phyloP scores from a whole-genome alignment of 1,140 invertebrate species.

The Zaprionus ghesquierei region DNA sequence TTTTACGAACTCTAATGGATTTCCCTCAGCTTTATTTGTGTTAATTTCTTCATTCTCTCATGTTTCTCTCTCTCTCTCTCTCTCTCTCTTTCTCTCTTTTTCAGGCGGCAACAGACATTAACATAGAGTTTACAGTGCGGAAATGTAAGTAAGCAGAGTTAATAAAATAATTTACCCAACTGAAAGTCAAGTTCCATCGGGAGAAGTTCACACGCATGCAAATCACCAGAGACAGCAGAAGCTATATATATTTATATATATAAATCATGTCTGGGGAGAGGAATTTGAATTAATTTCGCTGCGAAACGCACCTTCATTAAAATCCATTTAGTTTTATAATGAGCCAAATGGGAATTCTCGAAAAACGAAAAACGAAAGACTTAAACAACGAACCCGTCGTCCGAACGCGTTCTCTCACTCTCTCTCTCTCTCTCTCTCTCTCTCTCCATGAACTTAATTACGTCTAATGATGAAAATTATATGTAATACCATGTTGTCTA shows the following conservation, averaged over 20 bases:
- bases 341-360: conserved; percentile 17
- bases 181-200: background rate
- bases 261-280: background rate
- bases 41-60: conserved; percentile 36
- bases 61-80: background rate
- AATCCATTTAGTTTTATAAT: conserved; percentile 31
- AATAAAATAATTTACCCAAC: conserved; percentile 55
- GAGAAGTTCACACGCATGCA: conserved; percentile 41
- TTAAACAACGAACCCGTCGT: conserved; percentile 51
- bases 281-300: conserved; percentile 31
- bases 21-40: background rate
- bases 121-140: conserved; percentile 25
- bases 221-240: background rate
- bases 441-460: conserved; percentile 44
- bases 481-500: conserved; percentile 16
- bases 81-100: too few relatives aligned
- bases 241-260: background rate
- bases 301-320: conserved; percentile 37
- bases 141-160: conserved; percentile 61
- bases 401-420: conserved; percentile 30
- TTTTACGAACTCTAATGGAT: conserved; percentile 13
- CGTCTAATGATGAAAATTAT: conserved; percentile 56
- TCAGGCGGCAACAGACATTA: conserved; percentile 22
- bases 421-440: background rate
- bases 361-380: conserved; percentile 53